Percentiles rank a stretch among this genome's conserved stretches.
These are phyloP conservation scores for Psittacula derbiana DNA, from an alignment of 2,797 vertebrate species.

Conservation along the genomic window DNA sequence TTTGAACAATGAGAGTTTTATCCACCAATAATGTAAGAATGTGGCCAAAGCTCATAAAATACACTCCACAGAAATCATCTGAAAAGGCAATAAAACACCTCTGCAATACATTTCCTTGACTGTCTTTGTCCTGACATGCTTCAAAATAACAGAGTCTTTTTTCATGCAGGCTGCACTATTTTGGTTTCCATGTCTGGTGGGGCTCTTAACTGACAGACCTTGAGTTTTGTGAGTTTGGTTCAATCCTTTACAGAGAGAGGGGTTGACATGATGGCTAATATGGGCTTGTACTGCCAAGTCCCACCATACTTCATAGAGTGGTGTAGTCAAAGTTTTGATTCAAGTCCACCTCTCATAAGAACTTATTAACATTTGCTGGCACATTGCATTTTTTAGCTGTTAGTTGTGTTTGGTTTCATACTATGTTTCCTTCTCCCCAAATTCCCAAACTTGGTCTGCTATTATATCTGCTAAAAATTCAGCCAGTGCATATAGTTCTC, in stretches of 20 bases:
- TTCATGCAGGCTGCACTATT: not conserved
- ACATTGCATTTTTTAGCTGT: not conserved
- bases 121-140: not conserved
- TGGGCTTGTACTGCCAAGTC: not conserved
- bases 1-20: constrained; percentile 39
- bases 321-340: not conserved
- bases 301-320: not conserved
- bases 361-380: not conserved
- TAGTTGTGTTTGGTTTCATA: not conserved
- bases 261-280: not conserved
- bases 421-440: accelerated
- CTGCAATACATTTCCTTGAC: not conserved
- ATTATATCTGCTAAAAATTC: not conserved
- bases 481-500: not conserved
- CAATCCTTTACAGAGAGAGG: not conserved
- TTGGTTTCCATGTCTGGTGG: not conserved
- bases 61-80: constrained; percentile 1
- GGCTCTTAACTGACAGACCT: not conserved
- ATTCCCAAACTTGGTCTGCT: not conserved
- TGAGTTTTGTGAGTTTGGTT: not conserved
- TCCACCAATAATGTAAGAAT: constrained; percentile 11
- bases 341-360: not conserved
- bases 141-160: constrained; percentile 1
- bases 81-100: constrained; percentile 23
- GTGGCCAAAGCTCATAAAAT: not conserved